Base-by-base conservation (phyloP, 2,113 vertebrate species). In the Pteropus alecto region DNA sequence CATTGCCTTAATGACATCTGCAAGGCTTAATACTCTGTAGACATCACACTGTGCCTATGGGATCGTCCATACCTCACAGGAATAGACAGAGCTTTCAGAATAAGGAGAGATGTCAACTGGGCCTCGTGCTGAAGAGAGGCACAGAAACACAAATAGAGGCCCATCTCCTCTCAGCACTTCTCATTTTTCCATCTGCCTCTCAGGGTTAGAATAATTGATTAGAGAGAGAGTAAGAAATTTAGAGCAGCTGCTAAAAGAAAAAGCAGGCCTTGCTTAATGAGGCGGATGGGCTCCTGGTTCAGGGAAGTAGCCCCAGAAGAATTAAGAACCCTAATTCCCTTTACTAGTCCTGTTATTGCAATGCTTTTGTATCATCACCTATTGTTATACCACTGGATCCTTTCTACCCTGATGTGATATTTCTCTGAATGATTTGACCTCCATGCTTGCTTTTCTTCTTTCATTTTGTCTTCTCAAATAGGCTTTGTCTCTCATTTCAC, bases 11-110 rank as follows among this genome's bases (percentile, higher is more conserved):
- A 85, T 93, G 93, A 95, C 78, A 97, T 92, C 70, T 67, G 46
- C 51, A 83, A 95, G 71, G 73, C 87, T 97, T 97, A 85, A 88
- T 93, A 97, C 70, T 95, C 87, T 90, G 67, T 61, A 88, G 85
- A 61, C 58, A 94, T 26, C 87, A 95, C 22, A 74, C 78, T 30
- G 82, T 96, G 87, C 79, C 96, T 96, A 68, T 61, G 56, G 78
- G 83, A 83, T 88, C 46, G 68, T 68, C 82, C 68, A 43, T 46
- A n/a, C 84, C 43, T 98, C 96, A 63, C 46, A 82, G 90, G 85
- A 90, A 76, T 0, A 96, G 46, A 81, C 76, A 74, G 63, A 67
- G 11, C 60, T 73, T 90, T 92, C 61, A 65, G 87, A 82, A 87
- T 63, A 61, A 92, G n/a, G 56, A 82, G 16, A 61, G 15, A 60